phyloP scores from a whole-genome alignment of 2,797 vertebrate genomes.

The Girardinus metallicus region DNA sequence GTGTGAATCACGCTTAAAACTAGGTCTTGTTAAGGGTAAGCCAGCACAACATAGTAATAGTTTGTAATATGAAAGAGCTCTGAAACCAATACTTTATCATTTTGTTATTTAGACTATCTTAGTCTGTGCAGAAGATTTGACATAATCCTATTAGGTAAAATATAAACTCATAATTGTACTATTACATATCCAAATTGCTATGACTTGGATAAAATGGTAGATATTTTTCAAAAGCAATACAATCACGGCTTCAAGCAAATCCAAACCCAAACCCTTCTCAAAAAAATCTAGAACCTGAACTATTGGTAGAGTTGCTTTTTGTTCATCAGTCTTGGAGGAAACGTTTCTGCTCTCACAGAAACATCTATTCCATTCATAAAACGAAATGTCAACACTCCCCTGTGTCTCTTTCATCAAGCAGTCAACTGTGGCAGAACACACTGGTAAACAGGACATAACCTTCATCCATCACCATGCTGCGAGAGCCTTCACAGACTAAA shows the following conservation, averaged over 20 bases:
- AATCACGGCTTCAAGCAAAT: neutral
- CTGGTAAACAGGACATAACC: conserved; percentile 56
- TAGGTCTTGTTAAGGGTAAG: neutral
- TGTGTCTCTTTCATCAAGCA: conserved; percentile 62
- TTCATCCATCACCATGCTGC: conserved; percentile 50
- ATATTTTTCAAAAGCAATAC: neutral
- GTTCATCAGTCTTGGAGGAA: conserved; percentile 34
- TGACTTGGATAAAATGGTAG: neutral
- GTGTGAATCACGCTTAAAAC: neutral
- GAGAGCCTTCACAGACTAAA: conserved; percentile 50
- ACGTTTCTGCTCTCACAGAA: conserved; percentile 41
- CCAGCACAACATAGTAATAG: neutral
- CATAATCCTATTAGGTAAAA: neutral
- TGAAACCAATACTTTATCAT: neutral
- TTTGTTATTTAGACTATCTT: neutral
- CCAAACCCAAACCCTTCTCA: neutral
- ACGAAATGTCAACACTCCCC: conserved; percentile 69
- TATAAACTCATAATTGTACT: neutral
- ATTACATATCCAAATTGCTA: neutral
- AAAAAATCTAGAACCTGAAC: conserved; percentile 1
- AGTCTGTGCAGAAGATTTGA: neutral
- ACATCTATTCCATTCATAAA: conserved; percentile 57
- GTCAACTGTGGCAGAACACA: conserved; percentile 51
- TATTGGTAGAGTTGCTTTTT: conserved; percentile 27
- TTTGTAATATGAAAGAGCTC: neutral